Evolutionary conservation across 64 coral and sea anemone genomes (phyloP), one percentile per base, ranked within the genome.

Genomic region (Stylophora pistillata): DNA sequence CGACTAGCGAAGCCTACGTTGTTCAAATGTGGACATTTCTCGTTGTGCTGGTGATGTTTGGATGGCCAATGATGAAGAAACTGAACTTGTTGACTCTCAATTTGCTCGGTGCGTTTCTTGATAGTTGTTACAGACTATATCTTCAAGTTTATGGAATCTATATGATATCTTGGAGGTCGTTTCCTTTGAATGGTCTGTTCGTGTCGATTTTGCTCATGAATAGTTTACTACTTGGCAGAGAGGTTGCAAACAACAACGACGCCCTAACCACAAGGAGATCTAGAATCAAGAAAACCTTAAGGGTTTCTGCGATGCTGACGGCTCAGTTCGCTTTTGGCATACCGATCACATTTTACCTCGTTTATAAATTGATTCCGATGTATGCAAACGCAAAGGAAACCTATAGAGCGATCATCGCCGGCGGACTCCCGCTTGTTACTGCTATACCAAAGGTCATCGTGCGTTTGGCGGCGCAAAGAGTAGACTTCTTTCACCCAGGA

Each of bases 141-240:
- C 76, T 95, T 41, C 79, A 95, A 20, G 71, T 95, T 15, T 92
- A 92, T 23, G 94, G 72, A 25, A 83, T 85, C 28, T 95, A 92
- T 81, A 59, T 89, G 26, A 58, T 71, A 15, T 60, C 86, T 17
- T 92, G 94, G 86, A 89, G n/a, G 79, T 95, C 90, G 3, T 86
- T 92, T 63, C 94, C 86, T 18, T 66, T 95, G 30, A 95, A 95
- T 58, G 86, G 31, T 0, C 26, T 92, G 2, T 92, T 92, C 56
- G 77, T 53, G 0, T 10, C 56, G 1, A 29, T 92, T 18, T 55
- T 92, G 15, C 2, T 89, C 12, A 74, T 92, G 26, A 91, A 91
- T 55, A 88, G 85, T 59, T 92, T 77, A 64, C 86, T 85, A 15
- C 72, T 95, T 41, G 89, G 85, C 61, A 74, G 77, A 30, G 13